Conservation (phyloP, 2,888 invertebrate genomes). For the Amblyjoppa fuscipennis region DNA sequence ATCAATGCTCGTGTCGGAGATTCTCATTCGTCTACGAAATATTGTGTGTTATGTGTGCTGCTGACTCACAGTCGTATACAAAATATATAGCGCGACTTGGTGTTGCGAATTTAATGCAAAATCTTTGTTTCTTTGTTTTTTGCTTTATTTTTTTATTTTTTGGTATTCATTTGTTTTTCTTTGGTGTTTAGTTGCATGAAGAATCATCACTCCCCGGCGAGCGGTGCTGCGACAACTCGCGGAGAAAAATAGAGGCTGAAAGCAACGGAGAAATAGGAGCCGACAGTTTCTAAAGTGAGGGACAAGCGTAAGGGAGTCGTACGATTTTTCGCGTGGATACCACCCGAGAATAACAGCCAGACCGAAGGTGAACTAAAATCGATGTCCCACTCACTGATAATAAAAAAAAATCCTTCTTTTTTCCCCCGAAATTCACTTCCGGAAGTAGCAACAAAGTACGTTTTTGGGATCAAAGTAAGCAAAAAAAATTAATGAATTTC, state of each 20-base stretch:
- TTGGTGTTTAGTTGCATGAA: constrained; percentile 61
- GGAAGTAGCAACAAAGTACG: not conserved
- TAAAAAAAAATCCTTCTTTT: not conserved
- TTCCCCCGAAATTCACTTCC: not conserved
- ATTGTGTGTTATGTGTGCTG: constrained; percentile 56
- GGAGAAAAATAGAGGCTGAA: constrained; percentile 24
- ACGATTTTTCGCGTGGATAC: constrained; percentile 32
- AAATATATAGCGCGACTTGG: constrained; percentile 65
- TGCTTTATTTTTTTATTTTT: not conserved
- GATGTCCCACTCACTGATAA: constrained; percentile 27
- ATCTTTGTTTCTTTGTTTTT: constrained; percentile 38
- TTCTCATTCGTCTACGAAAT: constrained; percentile 50
- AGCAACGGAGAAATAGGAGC: constrained; percentile 30
- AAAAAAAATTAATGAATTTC: not conserved
- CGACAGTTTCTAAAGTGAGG: constrained; percentile 8
- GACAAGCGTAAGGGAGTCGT: constrained; percentile 29
- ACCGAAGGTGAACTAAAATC: constrained; percentile 22
- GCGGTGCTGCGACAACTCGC: constrained; percentile 32
- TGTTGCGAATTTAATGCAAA: constrained; percentile 54
- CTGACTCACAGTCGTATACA: constrained; percentile 63
- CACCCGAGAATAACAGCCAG: constrained; percentile 41
- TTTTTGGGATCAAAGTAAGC: not conserved
- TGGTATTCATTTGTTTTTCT: constrained; percentile 41
- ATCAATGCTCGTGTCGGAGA: constrained; percentile 27
- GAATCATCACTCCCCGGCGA: constrained; percentile 38